Percentiles rank a stretch among this genome's conserved stretches.
Conservation (phyloP, 2,888 invertebrate species). For the Cactoblastis cactorum region DNA sequence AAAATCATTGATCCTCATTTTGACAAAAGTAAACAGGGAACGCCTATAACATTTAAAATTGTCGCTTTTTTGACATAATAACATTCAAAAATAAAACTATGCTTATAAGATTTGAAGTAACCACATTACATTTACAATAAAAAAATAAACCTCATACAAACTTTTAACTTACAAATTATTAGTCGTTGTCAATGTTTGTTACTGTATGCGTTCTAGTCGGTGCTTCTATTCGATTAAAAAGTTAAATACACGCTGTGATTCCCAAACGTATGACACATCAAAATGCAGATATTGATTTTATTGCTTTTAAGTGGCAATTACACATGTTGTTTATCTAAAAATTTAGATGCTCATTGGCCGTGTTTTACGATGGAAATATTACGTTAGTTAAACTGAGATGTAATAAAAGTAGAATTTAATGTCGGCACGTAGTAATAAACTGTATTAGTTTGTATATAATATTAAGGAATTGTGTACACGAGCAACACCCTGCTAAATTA, state of each 20-base stretch:
- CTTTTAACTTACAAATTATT: too few species aligned
- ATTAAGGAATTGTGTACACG: not conserved
- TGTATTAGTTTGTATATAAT: constrained; percentile 4
- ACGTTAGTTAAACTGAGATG: constrained; percentile 46
- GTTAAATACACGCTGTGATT: constrained; percentile 42
- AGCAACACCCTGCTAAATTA: not conserved
- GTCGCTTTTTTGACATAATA: too few species aligned
- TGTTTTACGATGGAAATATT: constrained; percentile 47
- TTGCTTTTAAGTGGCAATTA: constrained; percentile 44
- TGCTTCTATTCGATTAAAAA: constrained; percentile 34
- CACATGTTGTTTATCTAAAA: constrained; percentile 49
- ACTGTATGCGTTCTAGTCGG: not conserved
- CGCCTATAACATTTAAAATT: too few species aligned
- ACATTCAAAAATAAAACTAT: too few species aligned
- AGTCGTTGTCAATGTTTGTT: too few species aligned
- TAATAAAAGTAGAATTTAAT: constrained; percentile 53
- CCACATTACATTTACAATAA: not conserved
- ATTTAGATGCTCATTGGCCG: constrained; percentile 38
- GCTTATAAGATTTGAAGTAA: too few species aligned
- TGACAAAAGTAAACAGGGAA: too few species aligned
- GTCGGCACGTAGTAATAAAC: constrained; percentile 49
- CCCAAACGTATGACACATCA: constrained; percentile 41
- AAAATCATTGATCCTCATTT: too few species aligned
- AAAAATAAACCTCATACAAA: too few species aligned
- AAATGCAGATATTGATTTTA: constrained; percentile 51